Conservation (phyloP, 2,888 invertebrate species). For the Seira ritae region DNA sequence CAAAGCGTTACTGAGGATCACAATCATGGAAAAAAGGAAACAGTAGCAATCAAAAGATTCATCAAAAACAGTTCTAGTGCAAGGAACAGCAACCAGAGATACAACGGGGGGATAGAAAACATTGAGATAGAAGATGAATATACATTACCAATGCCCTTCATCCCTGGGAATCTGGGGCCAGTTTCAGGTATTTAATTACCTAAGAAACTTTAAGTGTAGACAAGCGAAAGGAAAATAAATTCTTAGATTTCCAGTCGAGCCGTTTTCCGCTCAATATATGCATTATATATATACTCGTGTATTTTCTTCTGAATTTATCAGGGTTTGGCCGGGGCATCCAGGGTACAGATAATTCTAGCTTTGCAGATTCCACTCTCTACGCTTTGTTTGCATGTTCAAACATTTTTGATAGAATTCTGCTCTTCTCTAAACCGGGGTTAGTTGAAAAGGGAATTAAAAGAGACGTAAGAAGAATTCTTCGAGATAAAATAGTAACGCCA, state of each 20-base stretch:
- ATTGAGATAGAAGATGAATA: slow-evolving; percentile 12
- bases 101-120: slow-evolving; percentile 19
- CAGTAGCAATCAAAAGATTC: slow-evolving; percentile 22
- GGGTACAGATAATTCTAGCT: slow-evolving; percentile 55
- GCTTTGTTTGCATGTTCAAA: slow-evolving; percentile 61
- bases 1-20: no score
- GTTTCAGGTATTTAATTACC: slow-evolving; percentile 42
- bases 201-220: no score
- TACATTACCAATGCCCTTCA: slow-evolving; percentile 54
- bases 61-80: slow-evolving; percentile 35
- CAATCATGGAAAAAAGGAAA: no score
- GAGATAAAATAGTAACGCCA: slow-evolving; percentile 54
- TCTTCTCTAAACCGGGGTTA: slow-evolving; percentile 46
- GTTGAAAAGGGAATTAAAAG: slow-evolving; percentile 51
- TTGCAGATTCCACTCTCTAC: slow-evolving; percentile 58
- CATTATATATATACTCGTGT: slow-evolving; percentile 5
- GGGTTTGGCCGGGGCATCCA: slow-evolving; percentile 63
- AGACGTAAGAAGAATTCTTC: slow-evolving; percentile 57
- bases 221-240: background rate
- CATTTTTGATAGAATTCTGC: slow-evolving; percentile 58
- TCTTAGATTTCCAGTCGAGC: background rate
- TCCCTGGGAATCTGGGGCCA: slow-evolving; percentile 35
- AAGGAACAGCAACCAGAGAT: slow-evolving; percentile 32
- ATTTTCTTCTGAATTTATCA: no score
- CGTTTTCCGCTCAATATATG: background rate